A percentile compares a stretch with the other conserved stretches of the same genome.
These are phyloP conservation scores for Scolopax mira DNA, from an alignment of 2,113 vertebrate genomes.

Conservation along the genomic window DNA sequence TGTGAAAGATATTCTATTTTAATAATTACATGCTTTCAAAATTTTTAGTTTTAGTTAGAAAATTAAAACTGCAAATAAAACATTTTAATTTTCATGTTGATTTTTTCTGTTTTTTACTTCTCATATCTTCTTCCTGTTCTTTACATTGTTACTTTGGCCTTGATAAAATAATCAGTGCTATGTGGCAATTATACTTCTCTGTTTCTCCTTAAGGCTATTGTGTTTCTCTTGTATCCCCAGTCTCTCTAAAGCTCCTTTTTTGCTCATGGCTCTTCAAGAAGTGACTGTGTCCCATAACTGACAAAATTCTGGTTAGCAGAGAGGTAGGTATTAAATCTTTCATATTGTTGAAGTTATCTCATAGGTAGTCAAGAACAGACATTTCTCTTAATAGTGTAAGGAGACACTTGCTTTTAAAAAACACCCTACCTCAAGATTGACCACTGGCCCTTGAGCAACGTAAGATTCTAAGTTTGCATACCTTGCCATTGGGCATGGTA, in stretches of 20 bases:
- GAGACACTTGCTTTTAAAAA: background rate
- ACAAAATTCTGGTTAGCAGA: background rate
- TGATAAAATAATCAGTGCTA: background rate
- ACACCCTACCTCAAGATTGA: background rate
- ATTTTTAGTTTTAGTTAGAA: background rate
- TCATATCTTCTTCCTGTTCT: background rate
- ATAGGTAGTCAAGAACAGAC: background rate
- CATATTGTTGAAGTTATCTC: background rate
- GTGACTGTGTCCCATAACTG: background rate
- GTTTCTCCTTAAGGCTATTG: background rate
- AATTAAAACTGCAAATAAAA: background rate
- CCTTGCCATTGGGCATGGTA: background rate
- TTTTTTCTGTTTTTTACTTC: background rate
- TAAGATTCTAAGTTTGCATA: background rate
- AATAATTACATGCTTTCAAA: background rate
- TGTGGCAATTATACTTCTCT: background rate
- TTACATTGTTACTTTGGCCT: background rate
- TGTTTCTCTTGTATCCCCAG: background rate
- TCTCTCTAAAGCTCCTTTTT: background rate
- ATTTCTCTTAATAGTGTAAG: background rate
- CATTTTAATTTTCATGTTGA: background rate
- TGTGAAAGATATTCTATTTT: background rate
- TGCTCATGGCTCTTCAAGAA: background rate
- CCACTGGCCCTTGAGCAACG: background rate
- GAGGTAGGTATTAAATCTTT: background rate